Evolutionary conservation across 2,797 vertebrate genomes (phyloP), one percentile per base, ranked within the genome.

Genomic region (Helicolenus hilgendorfi): DNA sequence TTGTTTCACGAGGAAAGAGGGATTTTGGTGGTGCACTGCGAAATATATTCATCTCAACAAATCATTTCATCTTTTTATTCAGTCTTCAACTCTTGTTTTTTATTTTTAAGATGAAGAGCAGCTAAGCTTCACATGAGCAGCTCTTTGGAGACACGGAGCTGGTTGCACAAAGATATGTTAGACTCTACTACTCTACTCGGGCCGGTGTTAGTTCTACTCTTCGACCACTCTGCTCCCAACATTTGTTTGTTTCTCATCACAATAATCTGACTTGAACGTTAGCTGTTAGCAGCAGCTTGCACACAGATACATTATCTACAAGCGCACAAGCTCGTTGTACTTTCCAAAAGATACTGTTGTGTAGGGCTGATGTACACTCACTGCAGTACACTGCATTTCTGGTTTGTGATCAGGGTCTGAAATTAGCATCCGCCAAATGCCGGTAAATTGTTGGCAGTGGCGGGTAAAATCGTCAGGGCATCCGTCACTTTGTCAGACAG

Each of bases 1-100:
- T 92, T 89, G 73, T 89, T 92, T 92, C 72, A 79, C 59, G 15
- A 84, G 70, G 20, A 69, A 55, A 49, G 73, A 74, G 49, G 35
- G 82, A 59, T 81, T 63, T 75, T 75, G 55, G 67, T 55, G 45
- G 53, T 72, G 62, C 3, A 1, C 56, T 38, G 67, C 6, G 70
- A 78, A 85, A 84, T 6, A 84, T 67, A 49, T 72, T 78, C 5
- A 71, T 82, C 35, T 56, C 24, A n/a, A 33, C 20, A 71, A 88
- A 73, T 70, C 29, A 6, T 65, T 72, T 71, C 63, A 83, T 83
- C 58, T 64, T 80, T n/a, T 71, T 73, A 63, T 89, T 91, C 74
- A 75, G 63, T 20, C 18, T 18, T 74, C 49, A 58, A n/a, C 29
- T 68, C 18, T 60, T 59, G 20, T 49, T 49, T 59, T 78, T 81